phyloP scores from a whole-genome alignment of 1,140 invertebrate genomes.

The Drosophila repleta region DNA sequence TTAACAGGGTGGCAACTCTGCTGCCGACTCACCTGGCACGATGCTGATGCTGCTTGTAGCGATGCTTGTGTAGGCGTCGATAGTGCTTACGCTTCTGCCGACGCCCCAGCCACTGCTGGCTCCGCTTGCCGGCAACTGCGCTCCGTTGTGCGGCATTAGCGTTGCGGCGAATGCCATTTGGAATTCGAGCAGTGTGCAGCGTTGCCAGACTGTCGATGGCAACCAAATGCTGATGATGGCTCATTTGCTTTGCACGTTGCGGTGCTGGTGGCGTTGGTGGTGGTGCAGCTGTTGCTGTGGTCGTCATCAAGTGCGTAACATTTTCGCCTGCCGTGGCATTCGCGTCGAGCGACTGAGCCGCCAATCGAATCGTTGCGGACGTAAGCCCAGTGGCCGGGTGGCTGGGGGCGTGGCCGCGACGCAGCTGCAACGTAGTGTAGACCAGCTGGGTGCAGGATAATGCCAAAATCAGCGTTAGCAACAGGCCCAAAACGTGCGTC shows the following conservation, averaged over 20 bases:
- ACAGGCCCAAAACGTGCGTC: constrained; percentile 91
- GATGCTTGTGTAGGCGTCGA: constrained; percentile 66
- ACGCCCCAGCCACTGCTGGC: constrained; percentile 9
- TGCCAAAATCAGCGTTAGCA: constrained; percentile 88
- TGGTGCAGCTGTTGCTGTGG: constrained; percentile 5
- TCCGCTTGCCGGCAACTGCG: neutral
- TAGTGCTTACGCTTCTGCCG: constrained; percentile 71
- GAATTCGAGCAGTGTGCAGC: constrained; percentile 38
- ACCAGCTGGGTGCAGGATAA: constrained; percentile 86
- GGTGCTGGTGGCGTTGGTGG: neutral
- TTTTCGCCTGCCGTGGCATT: constrained; percentile 40
- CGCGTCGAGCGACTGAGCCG: constrained; percentile 45
- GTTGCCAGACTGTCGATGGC: constrained; percentile 25
- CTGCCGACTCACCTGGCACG: constrained; percentile 27
- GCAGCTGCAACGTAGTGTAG: constrained; percentile 77
- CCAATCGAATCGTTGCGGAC: constrained; percentile 39
- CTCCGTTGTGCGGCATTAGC: constrained; percentile 23
- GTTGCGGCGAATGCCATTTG: constrained; percentile 26
- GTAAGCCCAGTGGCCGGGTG: constrained; percentile 14
- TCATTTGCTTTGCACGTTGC: constrained; percentile 12
- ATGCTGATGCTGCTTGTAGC: constrained; percentile 64
- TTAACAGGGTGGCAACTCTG: neutral
- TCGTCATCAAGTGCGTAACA: constrained; percentile 10
- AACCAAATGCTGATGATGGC: constrained; percentile 8
- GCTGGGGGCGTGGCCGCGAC: constrained; percentile 30